phyloP scores from a whole-genome alignment of 2,113 vertebrate genomes.

The Myocastor coypus region DNA sequence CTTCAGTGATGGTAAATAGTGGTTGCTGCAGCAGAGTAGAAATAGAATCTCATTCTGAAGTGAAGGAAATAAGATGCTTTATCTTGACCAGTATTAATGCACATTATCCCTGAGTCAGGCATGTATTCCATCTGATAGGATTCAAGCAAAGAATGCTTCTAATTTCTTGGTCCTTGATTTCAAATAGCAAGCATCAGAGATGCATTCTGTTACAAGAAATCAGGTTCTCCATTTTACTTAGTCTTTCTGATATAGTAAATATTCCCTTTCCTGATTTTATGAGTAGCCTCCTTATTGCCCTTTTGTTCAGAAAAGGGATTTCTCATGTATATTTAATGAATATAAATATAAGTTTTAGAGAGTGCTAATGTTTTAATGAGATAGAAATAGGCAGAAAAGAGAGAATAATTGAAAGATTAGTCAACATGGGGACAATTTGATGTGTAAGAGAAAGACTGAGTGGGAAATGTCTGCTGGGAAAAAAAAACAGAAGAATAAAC shows the following conservation, averaged over 20 bases:
- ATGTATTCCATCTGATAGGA: conserved; percentile 4
- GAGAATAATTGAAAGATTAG: conserved; percentile 73
- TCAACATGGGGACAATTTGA: conserved; percentile 72
- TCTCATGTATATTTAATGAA: conserved; percentile 78
- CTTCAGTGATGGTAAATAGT: conserved; percentile 17
- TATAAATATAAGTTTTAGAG: conserved; percentile 76
- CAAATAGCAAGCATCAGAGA: conserved; percentile 21
- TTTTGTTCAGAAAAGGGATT: conserved; percentile 71
- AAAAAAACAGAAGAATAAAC: not conserved
- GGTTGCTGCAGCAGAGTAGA: not conserved
- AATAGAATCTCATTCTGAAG: conserved; percentile 37
- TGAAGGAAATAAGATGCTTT: conserved; percentile 33
- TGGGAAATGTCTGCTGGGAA: not conserved
- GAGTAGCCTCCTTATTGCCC: conserved; percentile 70
- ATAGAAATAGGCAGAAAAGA: conserved; percentile 72
- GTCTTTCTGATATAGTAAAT: conserved; percentile 63
- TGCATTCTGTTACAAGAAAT: conserved; percentile 42
- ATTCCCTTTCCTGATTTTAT: conserved; percentile 51
- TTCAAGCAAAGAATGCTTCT: conserved; percentile 52
- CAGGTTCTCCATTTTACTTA: conserved; percentile 57
- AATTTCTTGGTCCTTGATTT: conserved; percentile 58
- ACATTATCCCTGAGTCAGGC: not conserved
- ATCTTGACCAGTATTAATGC: not conserved
- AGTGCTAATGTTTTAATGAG: conserved; percentile 76
- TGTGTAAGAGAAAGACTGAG: conserved; percentile 57